These are phyloP conservation scores for Synanthedon myopaeformis DNA, from an alignment of 2,888 invertebrate genomes.

Conservation along the genomic window DNA sequence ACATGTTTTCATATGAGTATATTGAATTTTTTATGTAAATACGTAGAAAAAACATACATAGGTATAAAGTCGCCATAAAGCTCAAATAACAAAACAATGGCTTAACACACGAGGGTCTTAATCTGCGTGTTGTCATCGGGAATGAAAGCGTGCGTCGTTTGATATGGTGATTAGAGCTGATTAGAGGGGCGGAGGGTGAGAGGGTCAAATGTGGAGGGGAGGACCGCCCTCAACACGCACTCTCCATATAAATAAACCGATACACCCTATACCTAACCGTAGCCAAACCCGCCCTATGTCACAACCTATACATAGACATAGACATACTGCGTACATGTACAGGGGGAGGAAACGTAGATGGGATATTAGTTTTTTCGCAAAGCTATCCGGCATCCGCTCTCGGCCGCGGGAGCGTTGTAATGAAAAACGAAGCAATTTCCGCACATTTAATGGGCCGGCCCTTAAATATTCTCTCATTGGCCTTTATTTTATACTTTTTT, in stretches of 20 bases:
- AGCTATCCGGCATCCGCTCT: conserved; percentile 42
- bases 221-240: conserved; percentile 48
- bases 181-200: conserved; percentile 58
- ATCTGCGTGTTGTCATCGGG: conserved; percentile 63
- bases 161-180: conserved; percentile 71
- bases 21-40: no score
- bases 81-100: conserved; percentile 13
- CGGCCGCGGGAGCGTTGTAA: conserved; percentile 43
- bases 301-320: not conserved
- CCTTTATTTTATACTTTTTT: no score
- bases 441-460: conserved; percentile 11
- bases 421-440: conserved; percentile 61
- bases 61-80: not conserved
- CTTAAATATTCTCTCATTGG: not conserved
- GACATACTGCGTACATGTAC: not conserved
- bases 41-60: no score
- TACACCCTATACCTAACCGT: conserved; percentile 47
- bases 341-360: conserved; percentile 45
- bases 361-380: conserved; percentile 61
- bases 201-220: conserved; percentile 16
- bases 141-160: conserved; percentile 66
- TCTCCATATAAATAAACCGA: conserved; percentile 65
- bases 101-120: conserved; percentile 20
- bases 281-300: conserved; percentile 25
- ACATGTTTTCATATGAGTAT: no score